These are phyloP conservation scores for Moxostoma hubbsi DNA, from an alignment of 2,797 vertebrate species.

Conservation along the genomic window DNA sequence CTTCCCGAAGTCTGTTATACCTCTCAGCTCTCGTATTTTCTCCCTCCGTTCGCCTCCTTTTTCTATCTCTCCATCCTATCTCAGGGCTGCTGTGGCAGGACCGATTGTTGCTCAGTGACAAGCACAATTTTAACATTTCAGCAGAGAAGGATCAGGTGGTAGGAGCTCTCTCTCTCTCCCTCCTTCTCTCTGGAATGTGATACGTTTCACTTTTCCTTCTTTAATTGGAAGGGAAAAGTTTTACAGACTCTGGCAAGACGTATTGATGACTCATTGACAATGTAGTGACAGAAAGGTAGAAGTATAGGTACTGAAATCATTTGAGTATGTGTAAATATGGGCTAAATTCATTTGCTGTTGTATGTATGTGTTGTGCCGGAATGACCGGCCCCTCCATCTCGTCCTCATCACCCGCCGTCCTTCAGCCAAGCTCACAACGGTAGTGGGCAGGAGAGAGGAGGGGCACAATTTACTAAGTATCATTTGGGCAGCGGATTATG, in stretches of 20 bases:
- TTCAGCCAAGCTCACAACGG: too few relatives aligned
- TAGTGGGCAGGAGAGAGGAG: too few relatives aligned
- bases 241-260: neutral
- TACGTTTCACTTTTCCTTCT: slow-evolving; percentile 36
- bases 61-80: slow-evolving; percentile 18
- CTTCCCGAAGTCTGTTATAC: slow-evolving; percentile 26
- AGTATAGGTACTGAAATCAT: too few relatives aligned
- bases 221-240: slow-evolving; percentile 54
- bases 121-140: slow-evolving; percentile 56
- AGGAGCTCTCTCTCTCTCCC: slow-evolving; percentile 26
- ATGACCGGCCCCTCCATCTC: too few relatives aligned
- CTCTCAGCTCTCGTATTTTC: neutral
- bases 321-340: too few relatives aligned
- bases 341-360: too few relatives aligned
- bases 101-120: slow-evolving; percentile 49
- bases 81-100: neutral
- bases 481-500: too few relatives aligned
- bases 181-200: slow-evolving; percentile 6
- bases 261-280: too few relatives aligned
- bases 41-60: slow-evolving; percentile 14
- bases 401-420: too few relatives aligned
- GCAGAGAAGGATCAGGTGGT: slow-evolving; percentile 38
- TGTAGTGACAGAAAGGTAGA: too few relatives aligned
- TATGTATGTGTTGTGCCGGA: too few relatives aligned
- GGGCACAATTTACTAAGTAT: too few relatives aligned